Percentiles rank a stretch among this genome's conserved stretches.
Evolutionary conservation across 2,888 invertebrate species (phyloP).

Genomic region (Boloria euphrosyne): DNA sequence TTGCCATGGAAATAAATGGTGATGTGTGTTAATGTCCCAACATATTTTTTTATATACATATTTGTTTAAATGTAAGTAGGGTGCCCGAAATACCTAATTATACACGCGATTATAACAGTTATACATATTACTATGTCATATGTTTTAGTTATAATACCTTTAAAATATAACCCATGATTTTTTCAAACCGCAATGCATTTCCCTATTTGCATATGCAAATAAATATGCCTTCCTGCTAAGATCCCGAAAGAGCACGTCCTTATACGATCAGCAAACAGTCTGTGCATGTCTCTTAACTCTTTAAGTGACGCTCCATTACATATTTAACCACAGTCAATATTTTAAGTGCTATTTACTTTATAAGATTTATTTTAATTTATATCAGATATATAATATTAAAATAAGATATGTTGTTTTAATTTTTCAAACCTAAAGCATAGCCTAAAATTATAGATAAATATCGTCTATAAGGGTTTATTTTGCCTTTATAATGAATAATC

Average conservation of each 20-base stretch:
- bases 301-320: conserved; percentile 27
- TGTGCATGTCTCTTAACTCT: conserved; percentile 13
- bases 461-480: background rate
- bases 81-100: no score
- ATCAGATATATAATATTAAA: background rate
- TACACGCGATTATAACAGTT: no score
- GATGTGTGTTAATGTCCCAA: no score
- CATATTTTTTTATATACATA: no score
- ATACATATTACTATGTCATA: no score
- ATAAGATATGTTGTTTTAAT: no score
- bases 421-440: no score
- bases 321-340: conserved; percentile 10
- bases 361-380: background rate
- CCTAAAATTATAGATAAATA: no score
- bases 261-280: conserved; percentile 22
- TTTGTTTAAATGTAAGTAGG: no score
- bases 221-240: conserved; percentile 20
- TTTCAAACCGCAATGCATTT: conserved; percentile 15
- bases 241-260: conserved; percentile 24
- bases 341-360: background rate
- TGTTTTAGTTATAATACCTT: background rate
- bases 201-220: conserved; percentile 16
- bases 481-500: background rate
- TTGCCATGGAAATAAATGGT: no score
- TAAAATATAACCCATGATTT: conserved; percentile 5